Evolutionary conservation across 2,888 invertebrate species (phyloP).

Genomic region (Drosophila peninsularis): DNA sequence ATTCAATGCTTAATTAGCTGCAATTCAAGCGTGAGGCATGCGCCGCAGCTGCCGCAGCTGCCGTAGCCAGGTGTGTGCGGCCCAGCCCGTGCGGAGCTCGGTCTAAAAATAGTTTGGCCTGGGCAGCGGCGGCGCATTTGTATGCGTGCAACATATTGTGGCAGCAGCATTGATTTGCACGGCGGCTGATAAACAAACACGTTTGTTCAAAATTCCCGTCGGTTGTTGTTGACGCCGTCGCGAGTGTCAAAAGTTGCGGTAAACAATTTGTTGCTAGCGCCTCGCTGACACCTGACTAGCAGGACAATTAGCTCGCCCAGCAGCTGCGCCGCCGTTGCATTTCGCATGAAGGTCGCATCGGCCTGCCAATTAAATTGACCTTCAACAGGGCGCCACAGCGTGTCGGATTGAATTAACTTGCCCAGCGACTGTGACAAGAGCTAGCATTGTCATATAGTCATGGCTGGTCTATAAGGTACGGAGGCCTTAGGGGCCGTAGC

Average conservation of each 20-base stretch:
- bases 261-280: neutral
- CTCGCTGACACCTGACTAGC: slow-evolving; percentile 3
- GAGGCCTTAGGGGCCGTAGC: no score
- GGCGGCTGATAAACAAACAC: neutral
- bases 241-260: neutral
- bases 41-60: neutral
- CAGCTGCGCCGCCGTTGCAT: slow-evolving; percentile 23
- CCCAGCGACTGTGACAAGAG: neutral
- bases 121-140: slow-evolving; percentile 11
- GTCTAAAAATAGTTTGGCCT: slow-evolving; percentile 30
- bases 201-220: neutral
- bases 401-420: slow-evolving; percentile 8
- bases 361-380: slow-evolving; percentile 1
- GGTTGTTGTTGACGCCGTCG: slow-evolving; percentile 2
- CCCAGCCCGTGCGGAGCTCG: neutral
- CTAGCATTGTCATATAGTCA: neutral
- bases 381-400: neutral
- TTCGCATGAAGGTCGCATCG: neutral
- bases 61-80: neutral
- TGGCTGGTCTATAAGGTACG: no score
- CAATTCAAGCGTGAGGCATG: slow-evolving; percentile 2
- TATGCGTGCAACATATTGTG: slow-evolving; percentile 22
- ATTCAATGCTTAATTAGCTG: slow-evolving; percentile 12
- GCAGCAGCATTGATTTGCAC: slow-evolving; percentile 40
- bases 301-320: neutral